Base-by-base conservation (phyloP, 2,797 vertebrate species). In the Coilia nasus region DNA sequence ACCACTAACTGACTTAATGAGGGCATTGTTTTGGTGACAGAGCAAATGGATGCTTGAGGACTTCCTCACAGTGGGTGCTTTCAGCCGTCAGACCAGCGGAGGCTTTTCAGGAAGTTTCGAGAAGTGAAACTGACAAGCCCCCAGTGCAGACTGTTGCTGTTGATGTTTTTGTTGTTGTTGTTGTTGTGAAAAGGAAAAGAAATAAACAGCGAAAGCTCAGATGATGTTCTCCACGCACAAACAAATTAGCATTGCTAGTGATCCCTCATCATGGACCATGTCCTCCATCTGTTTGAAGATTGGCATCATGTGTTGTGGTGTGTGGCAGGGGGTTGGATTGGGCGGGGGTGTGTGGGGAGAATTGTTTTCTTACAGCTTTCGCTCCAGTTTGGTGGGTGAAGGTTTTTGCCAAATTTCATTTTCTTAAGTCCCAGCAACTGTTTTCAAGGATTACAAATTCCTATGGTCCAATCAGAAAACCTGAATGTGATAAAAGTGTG, bases 351-450 rank as follows among this genome's bases (percentile, higher is more conserved):
- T 41, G 64, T 15, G 21, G 15, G 25, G 31, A 4, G 12, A 28
- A 35, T 78, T 78, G 71, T 78, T 44, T 78, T 78, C 19, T 41
- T 21, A 41, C 7, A 11, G 17, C 28, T 31, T 31, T 14, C 35
- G 17, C 71, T 78, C 17, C 35, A 41, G 28, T 11, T 71, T 44
- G 7, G 25, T 41, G 67, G 67, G 28, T 75, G 35, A 41, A 78
- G 35, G 21, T 44, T 78, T 78, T 44, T 7, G 31, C 44, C 17
- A 21, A 44, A 78, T 78, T 78, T 78, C 15, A 41, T 78, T 78
- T 78, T n/a, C 71, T 78, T 44, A 78, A 71, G 35, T 78, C 71
- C 71, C 71, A 44, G 71, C 71, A 44, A 78, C 71, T 78, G 71
- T 78, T 78, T 17, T 78, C 15, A 41, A 41, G 35, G 5, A 44